A percentile compares a stretch with the other conserved stretches of the same genome.
phyloP scores from a whole-genome alignment of 1,140 invertebrate genomes.

The Harpegnathos saltator region DNA sequence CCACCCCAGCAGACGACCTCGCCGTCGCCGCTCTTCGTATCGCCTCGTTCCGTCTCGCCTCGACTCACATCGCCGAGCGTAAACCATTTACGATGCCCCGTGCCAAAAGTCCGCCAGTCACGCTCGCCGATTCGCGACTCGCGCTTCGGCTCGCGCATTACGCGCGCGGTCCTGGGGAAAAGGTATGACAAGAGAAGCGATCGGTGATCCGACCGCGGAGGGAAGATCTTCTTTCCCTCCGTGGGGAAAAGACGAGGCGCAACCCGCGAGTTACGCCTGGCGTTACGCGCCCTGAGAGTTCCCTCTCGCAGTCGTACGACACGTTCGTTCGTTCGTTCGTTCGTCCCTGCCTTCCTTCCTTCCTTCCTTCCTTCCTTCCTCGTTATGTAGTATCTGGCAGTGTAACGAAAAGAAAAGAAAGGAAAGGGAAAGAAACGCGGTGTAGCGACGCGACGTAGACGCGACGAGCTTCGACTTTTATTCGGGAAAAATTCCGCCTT shows the following conservation, averaged over 20 bases:
- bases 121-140: constrained; percentile 71
- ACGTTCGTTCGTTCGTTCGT: too few species aligned
- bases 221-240: background rate
- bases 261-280: constrained; percentile 13
- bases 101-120: constrained; percentile 77
- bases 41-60: constrained; percentile 75
- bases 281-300: too few species aligned
- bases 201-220: background rate
- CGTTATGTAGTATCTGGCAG: too few species aligned
- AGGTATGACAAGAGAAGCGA: constrained; percentile 19
- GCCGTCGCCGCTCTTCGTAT: constrained; percentile 66
- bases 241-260: too few species aligned
- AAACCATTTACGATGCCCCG: constrained; percentile 78
- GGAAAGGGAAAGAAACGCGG: too few species aligned
- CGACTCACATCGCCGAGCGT: constrained; percentile 70
- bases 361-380: too few species aligned
- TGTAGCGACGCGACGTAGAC: too few species aligned
- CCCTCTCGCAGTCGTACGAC: too few species aligned
- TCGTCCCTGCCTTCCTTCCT: too few species aligned
- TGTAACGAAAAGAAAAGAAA: too few species aligned
- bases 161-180: constrained; percentile 8
- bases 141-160: constrained; percentile 51
- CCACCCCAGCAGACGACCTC: constrained; percentile 73
- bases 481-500: too few species aligned
- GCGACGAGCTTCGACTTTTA: too few species aligned